These are phyloP conservation scores for Gymnoscopelus braueri DNA, from an alignment of 2,797 vertebrate species.

Conservation along the genomic window DNA sequence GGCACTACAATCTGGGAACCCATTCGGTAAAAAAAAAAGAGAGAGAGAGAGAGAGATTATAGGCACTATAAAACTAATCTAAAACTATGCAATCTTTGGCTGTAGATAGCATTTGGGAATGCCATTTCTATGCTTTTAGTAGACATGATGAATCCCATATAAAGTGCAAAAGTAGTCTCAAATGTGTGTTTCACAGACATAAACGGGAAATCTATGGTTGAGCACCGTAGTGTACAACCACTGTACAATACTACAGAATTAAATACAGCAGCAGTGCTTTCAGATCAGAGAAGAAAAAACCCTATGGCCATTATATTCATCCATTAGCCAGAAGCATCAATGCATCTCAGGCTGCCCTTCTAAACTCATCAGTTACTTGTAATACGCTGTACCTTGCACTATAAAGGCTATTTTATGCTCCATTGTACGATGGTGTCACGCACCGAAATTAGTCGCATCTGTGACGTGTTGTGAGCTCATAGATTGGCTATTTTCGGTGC, in stretches of 20 bases:
- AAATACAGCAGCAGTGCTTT: neutral
- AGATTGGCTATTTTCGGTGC: too few species aligned
- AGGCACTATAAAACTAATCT: neutral
- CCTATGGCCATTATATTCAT: neutral
- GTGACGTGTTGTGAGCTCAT: too few species aligned
- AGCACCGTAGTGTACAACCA: neutral
- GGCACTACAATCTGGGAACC: slow-evolving; percentile 3
- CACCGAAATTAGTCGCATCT: too few species aligned
- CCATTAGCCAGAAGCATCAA: slow-evolving; percentile 10
- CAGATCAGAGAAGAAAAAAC: slow-evolving; percentile 9
- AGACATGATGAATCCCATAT: neutral
- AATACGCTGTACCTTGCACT: too few species aligned
- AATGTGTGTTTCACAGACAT: neutral
- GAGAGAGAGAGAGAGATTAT: too few species aligned
- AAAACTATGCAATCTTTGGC: neutral
- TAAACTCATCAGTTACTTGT: too few species aligned
- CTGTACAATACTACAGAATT: neutral
- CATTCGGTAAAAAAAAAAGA: too few species aligned
- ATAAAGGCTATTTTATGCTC: too few species aligned
- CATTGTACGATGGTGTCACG: too few species aligned
- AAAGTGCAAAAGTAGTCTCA: neutral
- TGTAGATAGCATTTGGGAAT: neutral
- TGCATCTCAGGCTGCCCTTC: neutral
- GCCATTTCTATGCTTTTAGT: neutral
- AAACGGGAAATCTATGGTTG: neutral